Evolutionary conservation across 2,888 invertebrate species (phyloP), one percentile per base, ranked within the genome.

Genomic region (Leptinotarsa tumamoca): DNA sequence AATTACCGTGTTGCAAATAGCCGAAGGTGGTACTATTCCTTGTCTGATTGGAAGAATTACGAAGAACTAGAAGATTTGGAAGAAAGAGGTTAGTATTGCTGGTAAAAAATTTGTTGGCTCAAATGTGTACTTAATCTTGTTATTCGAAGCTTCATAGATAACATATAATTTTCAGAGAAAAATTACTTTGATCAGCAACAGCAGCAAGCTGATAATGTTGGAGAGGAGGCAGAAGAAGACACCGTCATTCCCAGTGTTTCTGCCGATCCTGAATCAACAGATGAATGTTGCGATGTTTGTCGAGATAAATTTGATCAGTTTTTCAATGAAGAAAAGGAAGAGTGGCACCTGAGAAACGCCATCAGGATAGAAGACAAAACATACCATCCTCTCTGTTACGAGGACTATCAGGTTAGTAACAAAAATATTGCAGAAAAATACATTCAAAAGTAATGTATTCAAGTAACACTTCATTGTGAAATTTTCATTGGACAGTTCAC

Each of bases 251-350:
- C 94, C 0, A 94, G 93, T 82, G 94, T 96, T 77, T 91, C 94
- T 10, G 94, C 95, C 0, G 92, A 92, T 73, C 87, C 90, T 0
- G 91, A 92, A 56, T 92, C 93, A 76, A 91, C 92, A 13, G 91
- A 93, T 83, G 91, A 92, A 70, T 88, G 78, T 61, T 99, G 99
- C 89, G 94, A 94, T 80, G 94, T 98, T 71, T 99, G 99, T 89
- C 94, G 94, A 17, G 99, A 99, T 89, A 91, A 91, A 80, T 98
- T 99, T 89, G 95, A 97, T 81, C 95, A 96, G 88, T 98, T 96
- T 90, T 99, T 96, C 90, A 95, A 98, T 87, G 97, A 99, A 89
- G 99, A 99, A 84, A 93, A 94, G 81, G 99, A 99, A 88, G 98
- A 97, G 87, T 99, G 99, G 99, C 96, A 98, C 86, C 90, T 99